These are phyloP conservation scores for Danionella cerebrum DNA, from an alignment of 2,113 vertebrate genomes.

Conservation along the genomic window DNA sequence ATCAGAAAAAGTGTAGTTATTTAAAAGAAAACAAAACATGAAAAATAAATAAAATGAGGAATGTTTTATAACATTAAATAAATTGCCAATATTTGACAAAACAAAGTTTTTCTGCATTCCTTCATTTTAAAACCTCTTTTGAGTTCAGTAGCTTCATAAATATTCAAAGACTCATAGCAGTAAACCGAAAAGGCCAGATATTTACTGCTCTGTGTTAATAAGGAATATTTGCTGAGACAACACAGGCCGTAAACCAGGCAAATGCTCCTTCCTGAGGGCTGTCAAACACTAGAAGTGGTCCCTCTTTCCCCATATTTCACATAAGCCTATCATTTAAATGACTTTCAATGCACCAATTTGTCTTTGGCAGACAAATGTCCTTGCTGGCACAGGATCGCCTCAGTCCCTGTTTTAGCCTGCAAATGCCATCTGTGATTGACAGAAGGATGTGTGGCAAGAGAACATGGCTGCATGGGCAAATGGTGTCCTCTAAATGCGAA, in stretches of 20 bases:
- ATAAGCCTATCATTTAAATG: slow-evolving; percentile 20
- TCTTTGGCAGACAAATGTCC: slow-evolving; percentile 17
- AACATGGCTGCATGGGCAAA: slow-evolving; percentile 29
- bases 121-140: background rate
- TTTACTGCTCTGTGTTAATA: background rate
- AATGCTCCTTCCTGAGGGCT: background rate
- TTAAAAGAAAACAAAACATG: too few relatives aligned
- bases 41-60: too few relatives aligned
- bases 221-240: background rate
- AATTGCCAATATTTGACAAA: too few relatives aligned
- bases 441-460: slow-evolving; percentile 18
- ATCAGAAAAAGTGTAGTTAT: too few relatives aligned
- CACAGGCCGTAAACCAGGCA: background rate
- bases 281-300: background rate
- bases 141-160: background rate
- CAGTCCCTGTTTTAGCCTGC: slow-evolving; percentile 27
- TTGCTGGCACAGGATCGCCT: slow-evolving; percentile 25
- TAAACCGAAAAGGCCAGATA: background rate
- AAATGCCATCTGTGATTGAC: slow-evolving; percentile 41
- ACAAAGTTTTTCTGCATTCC: background rate
- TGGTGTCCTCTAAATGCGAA: slow-evolving; percentile 20
- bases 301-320: background rate
- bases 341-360: slow-evolving; percentile 29
- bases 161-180: background rate
- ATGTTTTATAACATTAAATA: too few relatives aligned